Percentiles rank a stretch among this genome's conserved stretches.
These are phyloP conservation scores for Disparrhopalites patrizii DNA, from an alignment of 2,888 invertebrate genomes.

Conservation along the genomic window DNA sequence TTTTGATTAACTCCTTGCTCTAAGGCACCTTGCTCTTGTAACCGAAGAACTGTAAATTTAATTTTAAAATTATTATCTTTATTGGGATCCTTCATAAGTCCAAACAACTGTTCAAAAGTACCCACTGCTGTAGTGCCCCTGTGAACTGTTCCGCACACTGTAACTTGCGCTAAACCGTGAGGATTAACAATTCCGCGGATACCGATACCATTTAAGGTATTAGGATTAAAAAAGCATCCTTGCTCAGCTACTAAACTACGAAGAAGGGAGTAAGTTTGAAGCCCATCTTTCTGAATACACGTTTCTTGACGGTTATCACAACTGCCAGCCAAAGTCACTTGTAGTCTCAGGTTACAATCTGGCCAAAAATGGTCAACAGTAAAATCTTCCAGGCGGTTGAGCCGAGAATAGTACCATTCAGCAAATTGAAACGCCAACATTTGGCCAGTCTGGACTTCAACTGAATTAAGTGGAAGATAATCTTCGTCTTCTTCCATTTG, in stretches of 20 bases:
- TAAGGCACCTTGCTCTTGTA: constrained; percentile 26
- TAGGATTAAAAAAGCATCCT: constrained; percentile 60
- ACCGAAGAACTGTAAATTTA: constrained; percentile 56
- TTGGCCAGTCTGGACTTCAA: constrained; percentile 14
- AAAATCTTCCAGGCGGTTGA: constrained; percentile 53
- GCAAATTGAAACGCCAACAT: constrained; percentile 53
- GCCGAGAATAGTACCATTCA: constrained; percentile 59
- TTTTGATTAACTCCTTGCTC: no score
- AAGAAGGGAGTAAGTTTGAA: constrained; percentile 51
- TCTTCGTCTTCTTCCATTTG: constrained; percentile 13
- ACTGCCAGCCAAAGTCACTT: constrained; percentile 49
- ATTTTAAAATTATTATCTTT: constrained; percentile 66
- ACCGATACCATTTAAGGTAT: constrained; percentile 57
- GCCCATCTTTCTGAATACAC: constrained; percentile 49
- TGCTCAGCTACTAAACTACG: constrained; percentile 52
- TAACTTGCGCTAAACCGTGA: constrained; percentile 61
- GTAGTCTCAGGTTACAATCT: constrained; percentile 53
- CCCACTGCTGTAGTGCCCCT: constrained; percentile 54
- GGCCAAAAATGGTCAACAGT: constrained; percentile 58
- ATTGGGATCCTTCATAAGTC: constrained; percentile 61
- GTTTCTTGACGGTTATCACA: constrained; percentile 6
- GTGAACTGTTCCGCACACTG: constrained; percentile 64
- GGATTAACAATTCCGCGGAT: constrained; percentile 59
- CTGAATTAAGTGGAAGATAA: background rate
- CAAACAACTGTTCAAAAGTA: constrained; percentile 64